Base-by-base conservation (phyloP, 1,140 invertebrate genomes). In the Wasmannia auropunctata region DNA sequence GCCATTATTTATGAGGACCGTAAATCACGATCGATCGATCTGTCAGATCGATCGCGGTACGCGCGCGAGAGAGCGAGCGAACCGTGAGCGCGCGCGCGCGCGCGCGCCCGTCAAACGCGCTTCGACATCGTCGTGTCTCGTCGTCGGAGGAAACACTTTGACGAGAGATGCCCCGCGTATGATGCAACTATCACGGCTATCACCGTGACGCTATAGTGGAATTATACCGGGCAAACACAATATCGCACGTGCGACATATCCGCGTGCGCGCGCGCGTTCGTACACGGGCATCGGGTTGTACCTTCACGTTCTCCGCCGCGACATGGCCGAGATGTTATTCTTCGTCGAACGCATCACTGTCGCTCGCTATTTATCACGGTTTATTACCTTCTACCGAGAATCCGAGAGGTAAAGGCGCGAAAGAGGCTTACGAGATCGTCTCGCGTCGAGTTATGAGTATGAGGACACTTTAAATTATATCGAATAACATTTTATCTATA, bases 1-100 rank as follows among this genome's bases (percentile, higher is more conserved):
- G 4, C 51, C 40, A 74, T 83, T 83, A 83, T 83, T 83, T 83
- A 83, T 58, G 79, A 74, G 67, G 14, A 40, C n/a, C 79, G 67
- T 85, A 84, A 83, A 83, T 86, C 67, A 69, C 85, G 85, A 83
- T 86, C 85, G 85, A 84, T 84, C 85, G 85, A 84, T 84, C 79
- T 74, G 79, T 43, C 79, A 58, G 79, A 43, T 83, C 79, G 67
- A 83, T 83, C 51, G 51, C 51, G 34, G n/a, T n/a, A n/a, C 22
- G 63, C 11, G 31, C 6, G n/a, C n/a, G n/a, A n/a, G n/a, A n/a
- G n/a, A n/a, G n/a, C n/a, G n/a, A n/a, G n/a, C n/a, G n/a, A n/a
- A n/a, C n/a, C n/a, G n/a, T n/a, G n/a, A n/a, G n/a, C 43, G 60
- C 14, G 8, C 49, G 31, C 34, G 16, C 37, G 62, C 4, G 1